Evolutionary conservation across 2,113 vertebrate genomes (phyloP).

Genomic region (Octodon degus): DNA sequence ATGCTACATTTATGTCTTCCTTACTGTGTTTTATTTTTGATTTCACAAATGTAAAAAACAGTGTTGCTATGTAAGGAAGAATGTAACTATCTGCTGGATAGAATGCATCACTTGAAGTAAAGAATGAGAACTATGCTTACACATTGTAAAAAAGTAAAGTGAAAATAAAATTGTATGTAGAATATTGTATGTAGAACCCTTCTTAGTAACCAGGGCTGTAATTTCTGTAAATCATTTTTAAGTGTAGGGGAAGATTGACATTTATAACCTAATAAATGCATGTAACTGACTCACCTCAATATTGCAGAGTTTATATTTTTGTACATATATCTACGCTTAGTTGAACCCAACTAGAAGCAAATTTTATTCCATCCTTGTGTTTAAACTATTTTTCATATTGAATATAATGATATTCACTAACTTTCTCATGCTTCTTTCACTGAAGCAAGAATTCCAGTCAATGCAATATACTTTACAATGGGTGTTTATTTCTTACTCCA

Average conservation of each 20-base stretch:
- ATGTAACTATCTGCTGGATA: conserved; percentile 13
- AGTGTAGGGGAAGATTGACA: conserved; percentile 48
- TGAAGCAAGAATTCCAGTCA: conserved; percentile 52
- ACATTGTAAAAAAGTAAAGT: background rate
- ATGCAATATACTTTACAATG: conserved; percentile 62
- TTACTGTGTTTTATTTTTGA: background rate
- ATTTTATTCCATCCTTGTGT: conserved; percentile 54
- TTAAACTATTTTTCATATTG: conserved; percentile 45
- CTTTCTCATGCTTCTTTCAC: conserved; percentile 62
- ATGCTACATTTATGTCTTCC: background rate
- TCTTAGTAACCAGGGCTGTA: conserved; percentile 13
- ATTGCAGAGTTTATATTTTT: conserved; percentile 42
- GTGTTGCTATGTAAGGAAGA: background rate
- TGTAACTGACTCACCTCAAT: background rate
- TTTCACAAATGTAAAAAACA: background rate
- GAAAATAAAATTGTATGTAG: background rate
- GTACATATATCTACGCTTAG: background rate
- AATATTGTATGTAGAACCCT: background rate
- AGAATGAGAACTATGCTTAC: background rate
- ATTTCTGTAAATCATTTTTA: conserved; percentile 57
- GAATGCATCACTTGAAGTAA: background rate
- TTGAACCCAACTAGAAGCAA: conserved; percentile 53
- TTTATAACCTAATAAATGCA: conserved; percentile 71
- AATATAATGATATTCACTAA: conserved; percentile 45
- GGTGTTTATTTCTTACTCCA: conserved; percentile 72